Conservation (phyloP, 64 coral and sea anemone genomes). For the Exaiptasia diaphana region DNA sequence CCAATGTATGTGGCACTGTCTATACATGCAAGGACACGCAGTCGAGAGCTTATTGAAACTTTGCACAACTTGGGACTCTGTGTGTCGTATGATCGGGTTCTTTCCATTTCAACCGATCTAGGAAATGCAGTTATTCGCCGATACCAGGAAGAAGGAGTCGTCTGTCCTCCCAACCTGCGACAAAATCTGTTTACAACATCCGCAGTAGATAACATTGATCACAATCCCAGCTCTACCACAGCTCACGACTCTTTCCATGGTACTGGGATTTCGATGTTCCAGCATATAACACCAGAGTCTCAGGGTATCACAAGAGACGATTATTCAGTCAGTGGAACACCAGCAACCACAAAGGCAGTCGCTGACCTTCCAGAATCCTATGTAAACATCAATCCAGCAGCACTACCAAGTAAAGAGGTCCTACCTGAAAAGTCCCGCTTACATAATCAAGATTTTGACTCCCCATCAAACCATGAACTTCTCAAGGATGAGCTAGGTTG, state of each 20-base stretch:
- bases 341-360: neutral
- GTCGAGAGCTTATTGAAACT: constrained; percentile 24
- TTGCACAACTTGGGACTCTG: constrained; percentile 7
- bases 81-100: constrained; percentile 39
- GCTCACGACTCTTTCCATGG: constrained; percentile 54
- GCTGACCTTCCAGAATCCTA: neutral
- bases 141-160: constrained; percentile 11
- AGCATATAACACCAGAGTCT: constrained; percentile 18
- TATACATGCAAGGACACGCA: constrained; percentile 59
- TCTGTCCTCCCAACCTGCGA: constrained; percentile 19
- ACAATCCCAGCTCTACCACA: constrained; percentile 39
- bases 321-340: neutral
- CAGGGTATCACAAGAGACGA: neutral
- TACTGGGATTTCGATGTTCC: constrained; percentile 53
- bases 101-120: constrained; percentile 39
- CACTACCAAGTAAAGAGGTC: too few relatives aligned
- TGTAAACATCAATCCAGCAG: too few relatives aligned
- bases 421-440: too few relatives aligned
- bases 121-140: constrained; percentile 30
- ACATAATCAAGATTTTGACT: too few relatives aligned
- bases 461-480: too few relatives aligned
- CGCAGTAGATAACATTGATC: constrained; percentile 51
- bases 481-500: constrained; percentile 30
- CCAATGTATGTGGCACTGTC: constrained; percentile 31
- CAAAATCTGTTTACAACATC: constrained; percentile 6